phyloP scores from a whole-genome alignment of 2,113 vertebrate genomes.

The Petrocephalus zakoni region DNA sequence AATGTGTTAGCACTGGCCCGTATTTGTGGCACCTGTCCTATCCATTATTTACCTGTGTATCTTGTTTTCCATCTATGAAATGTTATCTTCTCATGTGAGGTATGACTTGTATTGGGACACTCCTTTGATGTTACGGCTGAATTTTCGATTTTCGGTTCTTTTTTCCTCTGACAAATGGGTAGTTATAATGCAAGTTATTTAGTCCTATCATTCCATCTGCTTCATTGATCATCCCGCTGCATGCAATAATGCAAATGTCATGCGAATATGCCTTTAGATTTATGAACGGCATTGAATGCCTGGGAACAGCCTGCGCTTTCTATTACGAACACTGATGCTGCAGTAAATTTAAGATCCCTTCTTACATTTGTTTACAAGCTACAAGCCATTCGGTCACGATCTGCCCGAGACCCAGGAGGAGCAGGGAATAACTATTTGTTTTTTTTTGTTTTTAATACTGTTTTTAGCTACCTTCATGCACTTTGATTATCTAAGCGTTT shows the following conservation, averaged over 20 bases:
- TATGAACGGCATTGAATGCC: conserved; percentile 8
- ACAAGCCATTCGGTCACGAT: background rate
- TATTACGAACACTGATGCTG: conserved; percentile 8
- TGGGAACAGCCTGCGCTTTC: background rate
- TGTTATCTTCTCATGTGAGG: conserved; percentile 4
- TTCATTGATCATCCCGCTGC: conserved; percentile 11
- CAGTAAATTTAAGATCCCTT: conserved; percentile 1
- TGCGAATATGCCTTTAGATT: background rate
- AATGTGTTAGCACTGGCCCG: background rate
- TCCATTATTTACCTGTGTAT: background rate
- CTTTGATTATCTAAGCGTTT: background rate
- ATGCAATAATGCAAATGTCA: conserved; percentile 21
- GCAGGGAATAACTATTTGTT: background rate
- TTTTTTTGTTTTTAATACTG: conserved; percentile 6
- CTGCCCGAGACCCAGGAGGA: background rate
- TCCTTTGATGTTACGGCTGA: conserved; percentile 5
- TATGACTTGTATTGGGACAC: conserved; percentile 2
- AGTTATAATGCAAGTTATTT: conserved; percentile 4
- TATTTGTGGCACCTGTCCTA: background rate
- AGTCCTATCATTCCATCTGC: background rate
- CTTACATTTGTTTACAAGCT: background rate
- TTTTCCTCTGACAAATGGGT: conserved; percentile 5
- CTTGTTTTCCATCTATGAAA: background rate
- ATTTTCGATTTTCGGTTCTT: conserved; percentile 10
- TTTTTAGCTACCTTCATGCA: background rate